Conservation (phyloP, 2,113 vertebrate species). For the Pelecanus crispus region DNA sequence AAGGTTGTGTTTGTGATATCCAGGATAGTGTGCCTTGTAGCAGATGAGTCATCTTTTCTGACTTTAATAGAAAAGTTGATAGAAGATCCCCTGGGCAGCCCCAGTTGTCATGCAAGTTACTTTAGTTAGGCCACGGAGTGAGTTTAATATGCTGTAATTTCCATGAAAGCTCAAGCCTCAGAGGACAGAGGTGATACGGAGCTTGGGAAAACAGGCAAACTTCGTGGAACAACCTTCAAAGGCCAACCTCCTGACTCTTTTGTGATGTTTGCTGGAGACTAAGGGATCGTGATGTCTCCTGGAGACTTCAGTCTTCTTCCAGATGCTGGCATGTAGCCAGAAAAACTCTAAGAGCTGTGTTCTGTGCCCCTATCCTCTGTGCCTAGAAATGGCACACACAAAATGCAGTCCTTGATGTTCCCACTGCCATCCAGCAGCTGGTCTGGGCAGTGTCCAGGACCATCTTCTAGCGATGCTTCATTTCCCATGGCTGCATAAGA, state of each 20-base stretch:
- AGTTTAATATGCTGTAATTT: neutral
- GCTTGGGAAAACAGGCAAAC: neutral
- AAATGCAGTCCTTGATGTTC: neutral
- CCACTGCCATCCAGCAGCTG: neutral
- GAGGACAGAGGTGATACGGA: neutral
- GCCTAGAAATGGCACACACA: neutral
- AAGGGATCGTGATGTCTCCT: neutral
- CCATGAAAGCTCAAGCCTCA: neutral
- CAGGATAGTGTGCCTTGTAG: neutral
- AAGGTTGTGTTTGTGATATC: neutral
- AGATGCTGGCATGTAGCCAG: neutral
- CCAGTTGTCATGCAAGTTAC: neutral
- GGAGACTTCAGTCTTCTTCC: neutral
- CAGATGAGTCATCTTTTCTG: neutral
- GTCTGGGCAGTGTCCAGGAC: neutral
- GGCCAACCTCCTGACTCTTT: neutral
- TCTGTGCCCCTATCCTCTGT: neutral
- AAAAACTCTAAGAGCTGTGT: neutral
- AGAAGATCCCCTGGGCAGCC: neutral
- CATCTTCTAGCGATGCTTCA: neutral
- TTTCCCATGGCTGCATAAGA: neutral
- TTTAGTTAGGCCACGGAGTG: neutral
- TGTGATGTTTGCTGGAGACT: neutral
- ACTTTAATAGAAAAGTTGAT: neutral
- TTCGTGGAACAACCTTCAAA: neutral